phyloP scores from a whole-genome alignment of 1,140 invertebrate genomes.

The Nebria ingens region DNA sequence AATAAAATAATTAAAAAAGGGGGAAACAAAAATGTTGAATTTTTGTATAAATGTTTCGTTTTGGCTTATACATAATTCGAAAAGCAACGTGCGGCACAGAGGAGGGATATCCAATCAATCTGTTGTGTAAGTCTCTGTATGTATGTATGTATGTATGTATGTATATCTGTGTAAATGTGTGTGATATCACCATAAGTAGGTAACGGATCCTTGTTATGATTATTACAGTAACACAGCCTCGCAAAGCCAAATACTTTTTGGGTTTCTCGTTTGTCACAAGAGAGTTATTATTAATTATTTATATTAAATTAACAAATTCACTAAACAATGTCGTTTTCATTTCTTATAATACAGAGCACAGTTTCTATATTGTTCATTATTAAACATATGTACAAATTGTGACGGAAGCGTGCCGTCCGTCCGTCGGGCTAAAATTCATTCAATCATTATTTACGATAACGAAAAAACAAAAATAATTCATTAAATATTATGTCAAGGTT shows the following conservation, averaged over 20 bases:
- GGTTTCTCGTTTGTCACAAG: slow-evolving; percentile 24
- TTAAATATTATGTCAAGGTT: slow-evolving; percentile 14
- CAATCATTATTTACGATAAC: background rate
- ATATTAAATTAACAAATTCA: slow-evolving; percentile 27
- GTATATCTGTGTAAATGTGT: slow-evolving; percentile 3
- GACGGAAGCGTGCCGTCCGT: background rate
- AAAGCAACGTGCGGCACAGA: no score
- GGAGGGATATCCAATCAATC: no score
- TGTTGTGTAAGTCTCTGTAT: background rate
- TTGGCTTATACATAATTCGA: no score
- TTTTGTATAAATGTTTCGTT: no score
- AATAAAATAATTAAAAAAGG: no score
- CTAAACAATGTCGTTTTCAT: slow-evolving; percentile 25
- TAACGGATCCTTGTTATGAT: slow-evolving; percentile 27
- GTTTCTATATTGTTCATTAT: slow-evolving; percentile 10
- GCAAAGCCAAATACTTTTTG: slow-evolving; percentile 34
- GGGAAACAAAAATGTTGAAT: no score
- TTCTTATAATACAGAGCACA: slow-evolving; percentile 13
- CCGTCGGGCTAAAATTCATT: background rate
- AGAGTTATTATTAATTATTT: background rate
- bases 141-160: slow-evolving; percentile 10
- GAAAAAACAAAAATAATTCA: background rate
- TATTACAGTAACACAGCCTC: slow-evolving; percentile 33
- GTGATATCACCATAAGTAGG: slow-evolving; percentile 16
- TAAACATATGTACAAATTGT: slow-evolving; percentile 11